A percentile compares a stretch with the other conserved stretches of the same genome.
Conservation (phyloP, 2,888 invertebrate species). For the Phyto melanocephala region DNA sequence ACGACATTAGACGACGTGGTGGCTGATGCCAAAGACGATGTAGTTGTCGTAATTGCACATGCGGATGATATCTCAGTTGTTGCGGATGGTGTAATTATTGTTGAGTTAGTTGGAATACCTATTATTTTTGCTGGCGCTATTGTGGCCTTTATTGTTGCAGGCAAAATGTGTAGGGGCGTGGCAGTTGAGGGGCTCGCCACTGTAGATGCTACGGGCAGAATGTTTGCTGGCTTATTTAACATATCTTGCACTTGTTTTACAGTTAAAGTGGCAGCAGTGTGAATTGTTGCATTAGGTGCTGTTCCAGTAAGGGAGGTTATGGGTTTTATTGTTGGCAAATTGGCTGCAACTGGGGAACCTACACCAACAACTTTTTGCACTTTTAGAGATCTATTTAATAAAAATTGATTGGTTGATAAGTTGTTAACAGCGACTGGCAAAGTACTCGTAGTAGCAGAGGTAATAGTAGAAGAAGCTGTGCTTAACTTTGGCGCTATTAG, state of each 20-base stretch:
- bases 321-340: conserved; percentile 5
- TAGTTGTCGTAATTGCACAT: background rate
- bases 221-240: conserved; percentile 14
- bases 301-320: background rate
- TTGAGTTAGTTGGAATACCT: background rate
- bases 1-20: background rate
- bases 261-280: background rate
- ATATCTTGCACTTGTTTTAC: conserved; percentile 43
- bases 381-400: background rate
- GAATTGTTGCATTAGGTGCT: background rate
- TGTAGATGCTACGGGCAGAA: background rate
- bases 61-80: background rate
- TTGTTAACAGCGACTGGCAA: background rate
- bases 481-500: background rate
- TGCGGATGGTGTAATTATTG: background rate
- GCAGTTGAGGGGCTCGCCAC: background rate
- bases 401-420: background rate
- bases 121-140: conserved; percentile 24
- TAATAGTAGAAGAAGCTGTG: background rate
- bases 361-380: conserved; percentile 10
- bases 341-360: background rate
- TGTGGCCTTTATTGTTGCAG: conserved; percentile 26
- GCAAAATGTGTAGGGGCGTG: background rate
- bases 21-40: background rate
- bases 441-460: background rate